These are phyloP conservation scores for Polymixis lichenea DNA, from an alignment of 2,888 invertebrate species.

Conservation along the genomic window DNA sequence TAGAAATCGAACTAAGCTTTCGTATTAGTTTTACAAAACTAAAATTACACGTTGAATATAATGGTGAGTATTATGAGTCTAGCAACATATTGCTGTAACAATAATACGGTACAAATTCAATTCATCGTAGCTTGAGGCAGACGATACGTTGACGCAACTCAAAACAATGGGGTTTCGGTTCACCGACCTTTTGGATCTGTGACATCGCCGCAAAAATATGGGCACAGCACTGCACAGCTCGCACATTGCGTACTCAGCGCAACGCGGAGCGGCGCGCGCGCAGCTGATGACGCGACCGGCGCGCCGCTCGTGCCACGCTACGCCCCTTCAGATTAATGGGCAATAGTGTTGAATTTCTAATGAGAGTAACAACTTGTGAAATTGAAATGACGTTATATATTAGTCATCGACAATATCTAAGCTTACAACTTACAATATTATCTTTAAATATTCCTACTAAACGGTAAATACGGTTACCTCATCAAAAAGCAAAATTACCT, in stretches of 20 bases:
- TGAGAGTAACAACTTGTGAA: slow-evolving; percentile 83
- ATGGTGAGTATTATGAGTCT: slow-evolving; percentile 79
- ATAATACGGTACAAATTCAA: slow-evolving; percentile 86
- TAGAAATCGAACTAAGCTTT: slow-evolving; percentile 39
- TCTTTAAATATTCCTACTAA: neutral
- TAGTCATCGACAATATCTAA: slow-evolving; percentile 64
- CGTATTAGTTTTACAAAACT: slow-evolving; percentile 69
- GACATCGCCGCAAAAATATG: slow-evolving; percentile 88
- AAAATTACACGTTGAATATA: slow-evolving; percentile 72
- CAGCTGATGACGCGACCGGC: slow-evolving; percentile 81
- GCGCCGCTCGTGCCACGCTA: slow-evolving; percentile 82
- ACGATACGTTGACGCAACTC: slow-evolving; percentile 88
- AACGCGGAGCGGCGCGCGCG: slow-evolving; percentile 54
- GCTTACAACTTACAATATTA: slow-evolving; percentile 10
- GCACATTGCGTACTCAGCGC: slow-evolving; percentile 74
- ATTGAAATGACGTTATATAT: slow-evolving; percentile 82
- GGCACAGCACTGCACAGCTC: slow-evolving; percentile 79
- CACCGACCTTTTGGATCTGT: slow-evolving; percentile 88
- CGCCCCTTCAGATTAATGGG: slow-evolving; percentile 85
- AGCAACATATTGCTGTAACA: slow-evolving; percentile 80
- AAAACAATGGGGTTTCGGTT: slow-evolving; percentile 88
- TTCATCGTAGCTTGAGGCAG: slow-evolving; percentile 85
- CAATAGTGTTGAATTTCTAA: slow-evolving; percentile 85
- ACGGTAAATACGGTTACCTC: neutral
- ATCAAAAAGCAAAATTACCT: slow-evolving; percentile 6